Base-by-base conservation (phyloP, 2,797 vertebrate genomes). In the Carapus acus region DNA sequence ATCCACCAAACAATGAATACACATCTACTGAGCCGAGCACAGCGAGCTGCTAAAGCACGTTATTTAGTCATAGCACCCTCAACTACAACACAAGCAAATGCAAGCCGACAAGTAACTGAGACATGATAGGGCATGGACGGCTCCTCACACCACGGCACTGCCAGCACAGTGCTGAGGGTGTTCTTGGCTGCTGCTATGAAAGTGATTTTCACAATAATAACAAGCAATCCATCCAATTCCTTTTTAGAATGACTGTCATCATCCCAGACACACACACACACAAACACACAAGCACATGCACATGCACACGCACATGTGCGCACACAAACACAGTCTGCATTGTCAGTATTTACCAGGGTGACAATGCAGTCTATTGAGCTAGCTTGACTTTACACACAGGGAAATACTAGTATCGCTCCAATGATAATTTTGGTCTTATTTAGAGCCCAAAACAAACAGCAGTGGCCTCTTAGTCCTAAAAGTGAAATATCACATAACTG, bases 191-290 rank as follows among this genome's bases (percentile, higher is more conserved):
- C 8, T 16, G 41, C 56, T 41, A 43, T 27, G 34, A 40, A 52
- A 43, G 34, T 23, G 27, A 38, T 54, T 46, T 52, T 59, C 54
- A 44, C 43, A 60, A 20, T 63, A 53, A 63, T 48, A 66, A 62
- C 51, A 54, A 46, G 37, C 24, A 44, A 55, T 51, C 45, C 49
- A 49, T 57, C 45, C 39, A 58, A 49, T 67, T 43, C 43, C 16
- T 43, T 50, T 56, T 24, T 33, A 38, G 48, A 66, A 46, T 54
- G 43, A 49, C 33, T 56, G 27, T 48, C 43, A 42, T 56, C 40
- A 42, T 19, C 18, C 40, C 29, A 17, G 47, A 37, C 36, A 39
- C 41, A 40, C 18, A 43, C 38, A 51, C 22, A 3, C 15, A 44
- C 24, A 27, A 4, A 27, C 24, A 27, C 24, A 27, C 24, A 27